phyloP scores from a whole-genome alignment of 2,888 invertebrate genomes.

The Crocallis elinguaria region DNA sequence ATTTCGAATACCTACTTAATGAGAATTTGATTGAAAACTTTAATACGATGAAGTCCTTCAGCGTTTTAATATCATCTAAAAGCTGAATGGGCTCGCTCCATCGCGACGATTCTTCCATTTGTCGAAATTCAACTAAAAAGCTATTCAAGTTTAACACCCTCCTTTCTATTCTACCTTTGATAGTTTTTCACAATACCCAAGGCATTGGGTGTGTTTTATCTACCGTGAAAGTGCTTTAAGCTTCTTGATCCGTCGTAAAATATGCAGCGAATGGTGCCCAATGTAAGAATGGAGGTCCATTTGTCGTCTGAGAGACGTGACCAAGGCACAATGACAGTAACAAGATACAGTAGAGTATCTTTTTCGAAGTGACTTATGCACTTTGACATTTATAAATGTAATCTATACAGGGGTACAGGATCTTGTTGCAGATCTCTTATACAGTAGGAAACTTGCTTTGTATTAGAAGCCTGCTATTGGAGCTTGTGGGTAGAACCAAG shows the following conservation, averaged over 20 bases:
- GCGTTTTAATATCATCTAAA: neutral
- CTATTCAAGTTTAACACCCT: slow-evolving; percentile 33
- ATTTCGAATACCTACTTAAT: slow-evolving; percentile 1
- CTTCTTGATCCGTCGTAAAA: slow-evolving; percentile 55
- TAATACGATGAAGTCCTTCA: neutral
- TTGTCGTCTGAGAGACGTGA: slow-evolving; percentile 41
- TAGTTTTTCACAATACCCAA: slow-evolving; percentile 35
- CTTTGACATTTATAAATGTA: neutral
- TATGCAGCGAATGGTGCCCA: slow-evolving; percentile 44
- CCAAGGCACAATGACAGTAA: slow-evolving; percentile 4
- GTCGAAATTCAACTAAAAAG: slow-evolving; percentile 9
- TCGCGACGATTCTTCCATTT: neutral
- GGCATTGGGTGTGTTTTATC: slow-evolving; percentile 44
- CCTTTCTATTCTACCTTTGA: slow-evolving; percentile 36
- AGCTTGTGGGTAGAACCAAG: neutral
- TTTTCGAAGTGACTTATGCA: neutral
- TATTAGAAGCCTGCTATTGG: neutral
- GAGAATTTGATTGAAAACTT: slow-evolving; percentile 4
- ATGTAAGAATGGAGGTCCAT: slow-evolving; percentile 49
- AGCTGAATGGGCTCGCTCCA: neutral
- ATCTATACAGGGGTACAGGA: too few species aligned
- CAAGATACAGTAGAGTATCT: slow-evolving; percentile 1
- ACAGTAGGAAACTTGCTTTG: neutral
- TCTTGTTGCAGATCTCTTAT: too few species aligned
- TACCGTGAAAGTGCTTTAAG: slow-evolving; percentile 53